A percentile compares a stretch with the other conserved stretches of the same genome.
Conservation (phyloP, 2,888 invertebrate genomes). For the Idaea straminata region DNA sequence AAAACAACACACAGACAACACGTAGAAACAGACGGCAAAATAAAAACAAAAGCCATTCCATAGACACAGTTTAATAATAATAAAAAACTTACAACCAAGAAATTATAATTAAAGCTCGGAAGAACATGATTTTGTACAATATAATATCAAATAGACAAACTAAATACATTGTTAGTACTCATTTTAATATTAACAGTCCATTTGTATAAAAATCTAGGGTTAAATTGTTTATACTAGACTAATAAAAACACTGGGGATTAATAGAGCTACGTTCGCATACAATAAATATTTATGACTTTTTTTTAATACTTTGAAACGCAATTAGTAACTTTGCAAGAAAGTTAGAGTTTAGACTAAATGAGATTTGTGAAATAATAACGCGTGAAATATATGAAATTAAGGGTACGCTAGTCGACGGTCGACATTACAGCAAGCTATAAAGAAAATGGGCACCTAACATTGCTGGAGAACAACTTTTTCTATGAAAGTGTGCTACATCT, state of each 20-base stretch:
- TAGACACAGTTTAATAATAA: slow-evolving; percentile 75
- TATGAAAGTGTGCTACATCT: too few species aligned
- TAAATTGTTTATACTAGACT: slow-evolving; percentile 33
- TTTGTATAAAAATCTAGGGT: slow-evolving; percentile 35
- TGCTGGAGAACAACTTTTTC: too few species aligned
- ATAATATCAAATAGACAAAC: slow-evolving; percentile 35
- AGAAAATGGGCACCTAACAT: too few species aligned
- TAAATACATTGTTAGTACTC: slow-evolving; percentile 39
- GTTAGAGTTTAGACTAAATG: too few species aligned
- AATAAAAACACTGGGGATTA: slow-evolving; percentile 21
- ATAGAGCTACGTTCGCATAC: background rate
- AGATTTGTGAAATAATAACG: too few species aligned
- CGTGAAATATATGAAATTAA: too few species aligned
- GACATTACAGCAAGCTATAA: too few species aligned
- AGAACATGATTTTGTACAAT: slow-evolving; percentile 75
- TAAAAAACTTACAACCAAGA: slow-evolving; percentile 75
- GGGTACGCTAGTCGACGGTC: too few species aligned
- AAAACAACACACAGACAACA: slow-evolving; percentile 62
- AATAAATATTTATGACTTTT: background rate
- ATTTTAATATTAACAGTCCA: slow-evolving; percentile 43
- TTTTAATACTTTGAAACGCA: background rate
- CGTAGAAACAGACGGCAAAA: slow-evolving; percentile 54
- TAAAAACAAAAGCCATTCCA: slow-evolving; percentile 75
- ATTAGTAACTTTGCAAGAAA: too few species aligned
- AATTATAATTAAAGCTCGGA: slow-evolving; percentile 77